Base-by-base conservation (phyloP, 2,888 invertebrate genomes). In the Deilephila porcellus region DNA sequence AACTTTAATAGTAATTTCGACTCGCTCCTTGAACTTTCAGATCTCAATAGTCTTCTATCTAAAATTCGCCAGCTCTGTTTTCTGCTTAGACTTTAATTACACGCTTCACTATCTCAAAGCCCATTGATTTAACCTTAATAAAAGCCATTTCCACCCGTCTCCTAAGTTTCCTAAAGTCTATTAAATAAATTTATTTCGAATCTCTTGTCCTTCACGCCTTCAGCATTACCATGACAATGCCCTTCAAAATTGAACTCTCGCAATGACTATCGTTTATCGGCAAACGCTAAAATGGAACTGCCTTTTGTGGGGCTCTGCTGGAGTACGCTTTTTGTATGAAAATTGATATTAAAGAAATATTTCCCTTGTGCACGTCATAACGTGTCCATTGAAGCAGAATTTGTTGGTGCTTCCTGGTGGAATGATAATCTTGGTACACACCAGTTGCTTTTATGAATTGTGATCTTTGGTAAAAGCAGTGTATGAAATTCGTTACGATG, bases 211-310 rank as follows among this genome's bases (percentile, higher is more conserved):
- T 37, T 64, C 53, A 59, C 37, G 73, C 67, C 71, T 52, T 60
- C 72, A 60, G 70, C 56, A 74, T 74, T 74, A 70, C 60, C 74
- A 72, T 74, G 59, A 73, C 63, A 74, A 74, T 73, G 63, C 52
- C 72, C 60, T 37, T 74, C 63, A 56, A 70, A 71, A 73, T 71
- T 71, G 72, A 59, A 63, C 45, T 70, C 59, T 70, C 64, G 64
- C 67, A 67, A 67, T 67, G 60, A 71, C 52, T 72, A 73, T 73
- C 72, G 73, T 73, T 74, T 72, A 71, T 63, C 59, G 74, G 70
- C 71, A 72, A 74, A 74, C 74, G 72, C 67, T 67, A 52, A 67
- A 67, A 67, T 25, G 67, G 67, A 71, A 71, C 60, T 25, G 71
- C 71, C 71, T 71, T 71, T 71, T 71, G 71, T 60, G 71, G 60